phyloP scores from a whole-genome alignment of 1,140 invertebrate genomes.

The Hermetia illucens region DNA sequence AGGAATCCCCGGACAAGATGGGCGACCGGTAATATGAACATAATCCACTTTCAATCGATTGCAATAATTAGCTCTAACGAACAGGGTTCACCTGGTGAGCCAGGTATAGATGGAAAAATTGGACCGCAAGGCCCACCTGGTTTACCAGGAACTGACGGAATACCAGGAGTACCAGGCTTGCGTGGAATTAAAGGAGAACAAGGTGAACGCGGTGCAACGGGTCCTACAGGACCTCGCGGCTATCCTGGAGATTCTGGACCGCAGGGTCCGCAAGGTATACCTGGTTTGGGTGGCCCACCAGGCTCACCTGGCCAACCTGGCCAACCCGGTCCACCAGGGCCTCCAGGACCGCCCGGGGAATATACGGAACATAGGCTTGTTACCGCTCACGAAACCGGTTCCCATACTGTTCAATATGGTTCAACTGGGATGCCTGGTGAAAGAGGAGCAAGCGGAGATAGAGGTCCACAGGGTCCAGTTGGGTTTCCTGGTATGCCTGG shows the following conservation, averaged over 20 bases:
- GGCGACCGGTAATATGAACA: conserved; percentile 8
- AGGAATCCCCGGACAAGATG: conserved; percentile 14
- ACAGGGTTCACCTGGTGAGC: not conserved
- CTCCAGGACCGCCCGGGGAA: conserved; percentile 32
- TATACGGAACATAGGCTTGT: conserved; percentile 17
- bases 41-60: no score
- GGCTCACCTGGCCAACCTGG: conserved; percentile 35
- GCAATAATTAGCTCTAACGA: no score
- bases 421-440: conserved; percentile 41
- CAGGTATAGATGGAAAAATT: not conserved
- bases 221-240: conserved; percentile 8
- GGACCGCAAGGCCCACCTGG: no score
- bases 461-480: conserved; percentile 50
- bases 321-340: conserved; percentile 41
- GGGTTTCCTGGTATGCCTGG: no score
- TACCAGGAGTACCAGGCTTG: conserved; percentile 8
- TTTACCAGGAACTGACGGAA: conserved; percentile 11
- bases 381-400: not conserved
- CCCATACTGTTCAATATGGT: conserved; percentile 32
- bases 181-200: conserved; percentile 10
- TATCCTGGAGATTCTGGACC: conserved; percentile 7
- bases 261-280: conserved; percentile 12
- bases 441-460: conserved; percentile 56
- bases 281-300: conserved; percentile 20
- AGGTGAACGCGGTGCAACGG: conserved; percentile 7